Evolutionary conservation across 2,888 invertebrate species (phyloP).

Genomic region (Cloeon dipterum): DNA sequence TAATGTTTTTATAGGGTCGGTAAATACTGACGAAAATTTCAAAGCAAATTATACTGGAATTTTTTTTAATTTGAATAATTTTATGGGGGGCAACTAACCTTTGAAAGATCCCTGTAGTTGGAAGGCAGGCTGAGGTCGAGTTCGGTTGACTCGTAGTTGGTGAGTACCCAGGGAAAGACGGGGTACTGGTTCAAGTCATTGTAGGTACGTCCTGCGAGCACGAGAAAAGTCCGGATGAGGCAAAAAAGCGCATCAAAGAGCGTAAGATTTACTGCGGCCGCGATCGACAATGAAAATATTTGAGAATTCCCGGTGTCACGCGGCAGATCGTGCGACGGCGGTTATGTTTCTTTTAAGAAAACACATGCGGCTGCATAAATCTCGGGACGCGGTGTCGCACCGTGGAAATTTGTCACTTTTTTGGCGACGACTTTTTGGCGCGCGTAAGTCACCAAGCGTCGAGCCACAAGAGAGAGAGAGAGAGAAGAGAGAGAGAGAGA

Average conservation of each 20-base stretch:
- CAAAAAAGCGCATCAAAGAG: too few relatives aligned
- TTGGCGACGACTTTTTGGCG: too few relatives aligned
- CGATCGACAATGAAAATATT: conserved; percentile 6
- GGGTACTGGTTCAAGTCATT: conserved; percentile 99
- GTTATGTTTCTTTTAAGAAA: conserved; percentile 16
- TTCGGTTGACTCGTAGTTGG: conserved; percentile 93
- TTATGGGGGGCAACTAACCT: conserved; percentile 27
- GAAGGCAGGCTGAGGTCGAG: conserved; percentile 88
- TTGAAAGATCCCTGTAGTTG: conserved; percentile 93
- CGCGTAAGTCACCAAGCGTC: too few relatives aligned
- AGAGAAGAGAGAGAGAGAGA: too few relatives aligned
- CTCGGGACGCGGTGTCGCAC: too few relatives aligned
- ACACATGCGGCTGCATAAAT: too few relatives aligned
- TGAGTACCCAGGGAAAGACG: conserved; percentile 97
- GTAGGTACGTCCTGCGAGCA: conserved; percentile 75
- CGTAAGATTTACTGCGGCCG: too few relatives aligned
- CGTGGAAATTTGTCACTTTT: too few relatives aligned
- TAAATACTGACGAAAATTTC: too few relatives aligned
- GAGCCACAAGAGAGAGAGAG: too few relatives aligned
- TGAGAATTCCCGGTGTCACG: conserved; percentile 3
- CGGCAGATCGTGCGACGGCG: too few relatives aligned
- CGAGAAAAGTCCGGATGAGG: conserved; percentile 11
- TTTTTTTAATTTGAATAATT: conserved; percentile 1
- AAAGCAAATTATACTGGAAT: conserved; percentile 1
- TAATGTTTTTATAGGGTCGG: too few relatives aligned